Evolutionary conservation across 2,888 invertebrate species (phyloP), one percentile per base, ranked within the genome.

Genomic region (Hypsopygia costalis): DNA sequence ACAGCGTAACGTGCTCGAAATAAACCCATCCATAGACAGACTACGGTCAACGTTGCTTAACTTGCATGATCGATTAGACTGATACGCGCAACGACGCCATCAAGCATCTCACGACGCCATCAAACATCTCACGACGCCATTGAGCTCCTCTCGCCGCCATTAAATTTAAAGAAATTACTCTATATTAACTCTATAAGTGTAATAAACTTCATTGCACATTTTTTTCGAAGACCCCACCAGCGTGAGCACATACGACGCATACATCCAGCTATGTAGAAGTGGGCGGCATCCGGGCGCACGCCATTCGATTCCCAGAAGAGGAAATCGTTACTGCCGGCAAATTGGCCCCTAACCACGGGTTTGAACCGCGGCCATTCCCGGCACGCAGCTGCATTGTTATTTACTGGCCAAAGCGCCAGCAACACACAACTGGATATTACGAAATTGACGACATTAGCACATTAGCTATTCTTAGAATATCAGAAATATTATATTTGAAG

Each of bases 251-350:
- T 33, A 25, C 22, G 35, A n/a, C 25, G 31, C 30, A 43, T 43
- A 44, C 16, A 27, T 55, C 49, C 40, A 41, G 49, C 43, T 46
- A 45, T 55, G 44, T 49, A 32, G 25, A 7, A 29, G 53, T 77
- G 73, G 81, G 81, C 80, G 81, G 68, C 60, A 60, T 78, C 75
- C 77, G 77, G 76, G 70, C 78, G 75, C 86, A 86, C 85, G 86
- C 82, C 70, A 86, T 81, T 81, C 83, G 77, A 82, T 85, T 87
- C 86, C 85, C 83, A 78, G 85, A 83, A 87, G 82, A 87, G 85
- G 86, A 86, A 87, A 87, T 87, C 79, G 86, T 87, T 83, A 87
- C 72, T 78, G 75, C 69, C 70, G 76, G 79, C 77, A 86, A 87
- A 86, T 86, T 87, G 85, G 81, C 72, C 78, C 78, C 81, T 87